These are phyloP conservation scores for Bubalus kerabau DNA, from an alignment of 2,113 vertebrate species.

Conservation along the genomic window DNA sequence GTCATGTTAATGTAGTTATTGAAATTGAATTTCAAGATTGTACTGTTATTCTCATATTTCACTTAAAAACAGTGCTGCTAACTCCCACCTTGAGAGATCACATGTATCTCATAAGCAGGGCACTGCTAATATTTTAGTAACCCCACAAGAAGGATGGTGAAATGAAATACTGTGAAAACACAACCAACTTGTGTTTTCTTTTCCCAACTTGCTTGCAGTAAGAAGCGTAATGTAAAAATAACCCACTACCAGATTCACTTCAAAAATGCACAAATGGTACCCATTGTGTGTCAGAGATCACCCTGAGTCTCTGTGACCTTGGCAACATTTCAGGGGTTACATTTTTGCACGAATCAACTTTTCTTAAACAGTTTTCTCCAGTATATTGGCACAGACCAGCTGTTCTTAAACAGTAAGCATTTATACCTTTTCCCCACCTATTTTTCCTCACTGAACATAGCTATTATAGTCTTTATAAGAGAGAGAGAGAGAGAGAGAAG, in stretches of 20 bases:
- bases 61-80: constrained; percentile 19
- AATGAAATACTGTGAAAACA: constrained; percentile 42
- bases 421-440: not conserved
- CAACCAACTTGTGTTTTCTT: not conserved
- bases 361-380: constrained; percentile 49
- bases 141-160: constrained; percentile 30
- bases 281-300: not conserved
- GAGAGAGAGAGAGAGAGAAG: not conserved
- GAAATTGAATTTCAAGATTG: constrained; percentile 68
- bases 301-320: constrained; percentile 26
- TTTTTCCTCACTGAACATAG: constrained; percentile 21
- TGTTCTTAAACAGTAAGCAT: constrained; percentile 51
- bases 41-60: constrained; percentile 56
- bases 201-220: not conserved
- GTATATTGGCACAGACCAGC: constrained; percentile 4
- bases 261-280: not conserved
- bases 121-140: constrained; percentile 36
- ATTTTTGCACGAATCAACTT: constrained; percentile 47
- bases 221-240: constrained; percentile 15
- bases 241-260: not conserved
- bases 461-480: not conserved
- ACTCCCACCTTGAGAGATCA: constrained; percentile 52
- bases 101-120: not conserved
- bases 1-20: constrained; percentile 61
- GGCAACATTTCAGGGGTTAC: constrained; percentile 22